Conservation (phyloP, 2,113 vertebrate genomes). For the Nannobrachium achirus region DNA sequence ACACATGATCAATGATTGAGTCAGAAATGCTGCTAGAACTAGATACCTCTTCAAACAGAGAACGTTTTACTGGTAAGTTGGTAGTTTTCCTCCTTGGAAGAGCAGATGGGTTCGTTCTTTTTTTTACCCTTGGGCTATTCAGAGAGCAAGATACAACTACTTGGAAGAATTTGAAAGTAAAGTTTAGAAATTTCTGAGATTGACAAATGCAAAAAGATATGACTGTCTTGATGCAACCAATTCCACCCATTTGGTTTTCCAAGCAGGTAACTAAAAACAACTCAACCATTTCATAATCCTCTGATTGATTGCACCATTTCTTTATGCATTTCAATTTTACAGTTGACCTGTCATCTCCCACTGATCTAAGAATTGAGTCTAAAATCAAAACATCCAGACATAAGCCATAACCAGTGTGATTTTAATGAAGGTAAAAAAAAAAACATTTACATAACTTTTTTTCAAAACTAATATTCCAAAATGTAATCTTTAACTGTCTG, state of each 20-base stretch:
- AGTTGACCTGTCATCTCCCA: constrained; percentile 57
- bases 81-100: too few relatives aligned
- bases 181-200: too few relatives aligned
- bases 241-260: neutral
- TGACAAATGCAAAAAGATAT: too few relatives aligned
- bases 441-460: neutral
- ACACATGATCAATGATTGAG: neutral
- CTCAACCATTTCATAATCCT: neutral
- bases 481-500: neutral
- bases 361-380: constrained; percentile 66
- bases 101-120: too few relatives aligned
- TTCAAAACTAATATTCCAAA: neutral
- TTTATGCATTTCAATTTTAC: constrained; percentile 16
- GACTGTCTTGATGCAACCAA: neutral
- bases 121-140: too few relatives aligned
- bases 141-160: too few relatives aligned
- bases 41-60: too few relatives aligned
- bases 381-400: constrained; percentile 64
- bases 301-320: neutral
- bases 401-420: constrained; percentile 45
- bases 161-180: too few relatives aligned
- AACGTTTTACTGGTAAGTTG: neutral
- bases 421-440: constrained; percentile 65
- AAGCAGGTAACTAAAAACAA: neutral
- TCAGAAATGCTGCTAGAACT: neutral